Base-by-base conservation (phyloP, 2,113 vertebrate species). In the Gnathonemus longibarbis region DNA sequence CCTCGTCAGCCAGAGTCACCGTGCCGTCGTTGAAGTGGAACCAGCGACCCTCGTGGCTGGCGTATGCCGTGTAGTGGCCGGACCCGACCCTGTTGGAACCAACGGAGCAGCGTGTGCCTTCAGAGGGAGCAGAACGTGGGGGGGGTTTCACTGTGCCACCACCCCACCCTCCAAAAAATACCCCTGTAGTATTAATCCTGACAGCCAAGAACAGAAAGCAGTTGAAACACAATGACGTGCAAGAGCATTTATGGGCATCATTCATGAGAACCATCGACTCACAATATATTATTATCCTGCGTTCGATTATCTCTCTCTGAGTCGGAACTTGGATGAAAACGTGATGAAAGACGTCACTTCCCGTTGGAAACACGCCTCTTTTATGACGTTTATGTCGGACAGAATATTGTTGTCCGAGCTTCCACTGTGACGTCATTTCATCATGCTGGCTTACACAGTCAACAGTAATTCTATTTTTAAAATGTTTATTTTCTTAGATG, bases 1-100 rank as follows among this genome's bases (percentile, higher is more conserved):
- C 98, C 91, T 99, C 98, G 0, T 95, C 98, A 0, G 97, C 97
- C 94, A 97, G 91, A 24, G 97, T 98, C 74, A 99, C 98, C 46
- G 98, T 99, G 92, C 98, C 98, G 96, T 99, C 98, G 0, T 99
- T 99, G 95, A 99, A 99, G 91, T 99, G 98, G 96, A 97, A 99
- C 98, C 98, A 99, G 90, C 94, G 95, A 49, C 97, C 97, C 91
- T 98, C 97, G 0, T 99, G 98, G 27, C 95, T 94, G 19, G 98
- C 98, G 0, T 99, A 99, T 0, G 98, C 98, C 0, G 98, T 99
- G 91, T 99, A 99, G 95, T 99, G 98, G 84, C 98, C 98, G 0
- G 98, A 99, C 91, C 98, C 98, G 0, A 99, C 97, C 42, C 98
- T 99, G 94, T 24, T 15, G 92, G 91, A 52, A 92, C 86, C 93